Base-by-base conservation (phyloP, 1,140 invertebrate genomes). In the Hyles euphorbiae region DNA sequence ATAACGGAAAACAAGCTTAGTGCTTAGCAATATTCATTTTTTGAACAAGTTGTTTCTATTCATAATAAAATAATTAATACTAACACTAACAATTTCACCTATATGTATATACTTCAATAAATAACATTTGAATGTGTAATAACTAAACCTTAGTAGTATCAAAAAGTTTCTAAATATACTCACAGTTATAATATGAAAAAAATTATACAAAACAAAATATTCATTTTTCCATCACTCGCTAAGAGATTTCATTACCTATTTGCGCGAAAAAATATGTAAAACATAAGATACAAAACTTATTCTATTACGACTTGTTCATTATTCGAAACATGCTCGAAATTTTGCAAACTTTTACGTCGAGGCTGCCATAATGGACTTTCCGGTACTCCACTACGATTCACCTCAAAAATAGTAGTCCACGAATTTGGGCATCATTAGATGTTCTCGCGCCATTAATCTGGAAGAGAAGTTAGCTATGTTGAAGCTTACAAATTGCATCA, bases 401-500 rank as follows among this genome's bases (percentile, higher is more conserved):
- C 48, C 44, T 56, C 45, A 62, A 70, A 72, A 67, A 65, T 48
- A 61, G 58, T 44, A 63, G 56, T 54, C 50, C 52, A 51, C 56
- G 67, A 67, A 67, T 67, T 72, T 60, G 53, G 61, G 61, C 46
- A 63, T 68, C 72, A 70, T 71, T 67, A 69, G 62, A 66, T 48
- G 52, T 52, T 65, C 48, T n/a, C 60, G 64, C 60, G 55, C 64
- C 67, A 72, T 72, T 72, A 74, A 74, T 74, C 72, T 58, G 33
- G 58, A 65, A 48, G 60, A 67, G 59, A 65, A 69, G 64, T 58
- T 71, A 71, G 67, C 61, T 69, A 63, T 63, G 63, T 68, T 67
- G 58, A 54, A 49, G 55, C 56, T 64, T 58, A 68, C 67, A 75
- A 75, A 75, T 75, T 75, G 70, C 67, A 70, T 70, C 66, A 67